Evolutionary conservation across 2,797 vertebrate genomes (phyloP).

Genomic region (Neosalanx taihuensis): DNA sequence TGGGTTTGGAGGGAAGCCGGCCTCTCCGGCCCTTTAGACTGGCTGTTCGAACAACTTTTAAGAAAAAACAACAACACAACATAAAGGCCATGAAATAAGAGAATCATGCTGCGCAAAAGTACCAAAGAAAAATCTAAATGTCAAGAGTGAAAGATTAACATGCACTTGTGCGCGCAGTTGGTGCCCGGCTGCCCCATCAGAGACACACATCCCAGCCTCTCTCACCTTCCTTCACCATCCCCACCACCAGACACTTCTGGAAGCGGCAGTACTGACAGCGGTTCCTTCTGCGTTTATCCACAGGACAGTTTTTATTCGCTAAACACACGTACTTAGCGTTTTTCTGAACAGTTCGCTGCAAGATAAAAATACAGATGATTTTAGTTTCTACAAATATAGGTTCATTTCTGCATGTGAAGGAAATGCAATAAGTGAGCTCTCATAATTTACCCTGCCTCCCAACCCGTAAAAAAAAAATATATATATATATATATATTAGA

Average conservation of each 20-base stretch:
- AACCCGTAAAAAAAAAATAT: constrained; percentile 67
- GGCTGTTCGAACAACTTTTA: constrained; percentile 93
- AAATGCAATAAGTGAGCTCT: constrained; percentile 81
- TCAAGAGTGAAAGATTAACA: neutral
- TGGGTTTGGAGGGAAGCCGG: constrained; percentile 96
- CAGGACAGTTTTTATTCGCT: constrained; percentile 98
- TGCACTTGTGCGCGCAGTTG: neutral
- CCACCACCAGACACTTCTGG: constrained; percentile 98
- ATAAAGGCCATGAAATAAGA: no score
- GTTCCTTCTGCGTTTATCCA: constrained; percentile 96
- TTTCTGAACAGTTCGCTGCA: constrained; percentile 97
- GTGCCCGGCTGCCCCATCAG: neutral
- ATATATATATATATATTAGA: constrained; percentile 26
- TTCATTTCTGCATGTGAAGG: constrained; percentile 73
- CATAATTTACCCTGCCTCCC: constrained; percentile 80
- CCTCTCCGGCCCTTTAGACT: constrained; percentile 97
- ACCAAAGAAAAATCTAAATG: constrained; percentile 1
- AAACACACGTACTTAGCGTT: constrained; percentile 98
- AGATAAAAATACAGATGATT: constrained; percentile 17
- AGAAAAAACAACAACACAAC: constrained; percentile 19
- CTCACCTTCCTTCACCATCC: constrained; percentile 99
- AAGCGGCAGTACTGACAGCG: constrained; percentile 98
- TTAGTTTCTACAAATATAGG: neutral
- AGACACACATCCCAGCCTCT: neutral
- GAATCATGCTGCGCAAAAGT: no score